Conservation (phyloP, 2,797 vertebrate genomes). For the Acanthurus lineatus region DNA sequence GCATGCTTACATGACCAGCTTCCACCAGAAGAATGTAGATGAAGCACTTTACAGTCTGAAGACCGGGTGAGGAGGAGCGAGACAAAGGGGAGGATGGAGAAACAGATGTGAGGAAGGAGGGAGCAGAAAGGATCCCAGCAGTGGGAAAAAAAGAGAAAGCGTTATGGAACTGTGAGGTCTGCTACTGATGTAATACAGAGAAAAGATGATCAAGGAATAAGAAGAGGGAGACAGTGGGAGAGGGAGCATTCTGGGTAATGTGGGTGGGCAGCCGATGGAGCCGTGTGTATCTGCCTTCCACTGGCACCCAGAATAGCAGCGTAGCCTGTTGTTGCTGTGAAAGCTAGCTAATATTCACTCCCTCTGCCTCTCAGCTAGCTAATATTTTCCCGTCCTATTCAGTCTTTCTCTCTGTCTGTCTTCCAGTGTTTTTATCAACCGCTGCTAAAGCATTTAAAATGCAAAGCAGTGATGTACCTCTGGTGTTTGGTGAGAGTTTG, state of each 20-base stretch:
- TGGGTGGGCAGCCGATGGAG: slow-evolving; percentile 69
- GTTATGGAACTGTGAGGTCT: slow-evolving; percentile 67
- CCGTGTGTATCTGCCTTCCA: slow-evolving; percentile 55
- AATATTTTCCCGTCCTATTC: slow-evolving; percentile 28
- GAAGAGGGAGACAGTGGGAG: slow-evolving; percentile 50
- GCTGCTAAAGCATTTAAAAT: slow-evolving; percentile 42
- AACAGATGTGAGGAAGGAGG: slow-evolving; percentile 29
- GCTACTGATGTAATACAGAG: slow-evolving; percentile 74
- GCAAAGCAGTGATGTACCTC: slow-evolving; percentile 32
- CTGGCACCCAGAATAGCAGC: slow-evolving; percentile 71
- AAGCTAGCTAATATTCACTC: slow-evolving; percentile 53
- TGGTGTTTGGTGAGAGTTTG: slow-evolving; percentile 33
- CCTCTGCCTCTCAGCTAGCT: slow-evolving; percentile 15
- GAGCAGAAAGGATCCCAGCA: slow-evolving; percentile 63
- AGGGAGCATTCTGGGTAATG: slow-evolving; percentile 61
- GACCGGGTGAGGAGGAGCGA: slow-evolving; percentile 91
- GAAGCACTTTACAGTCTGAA: slow-evolving; percentile 97
- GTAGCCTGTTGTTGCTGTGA: slow-evolving; percentile 57
- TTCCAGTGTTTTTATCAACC: slow-evolving; percentile 40
- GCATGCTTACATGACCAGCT: slow-evolving; percentile 99
- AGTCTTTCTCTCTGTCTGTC: slow-evolving; percentile 35
- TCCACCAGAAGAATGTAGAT: slow-evolving; percentile 97
- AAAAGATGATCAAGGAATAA: slow-evolving; percentile 68
- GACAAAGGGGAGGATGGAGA: slow-evolving; percentile 16
- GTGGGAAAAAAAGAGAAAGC: slow-evolving; percentile 43